phyloP scores from a whole-genome alignment of 2,888 invertebrate species.

The Metallyticus violacea region DNA sequence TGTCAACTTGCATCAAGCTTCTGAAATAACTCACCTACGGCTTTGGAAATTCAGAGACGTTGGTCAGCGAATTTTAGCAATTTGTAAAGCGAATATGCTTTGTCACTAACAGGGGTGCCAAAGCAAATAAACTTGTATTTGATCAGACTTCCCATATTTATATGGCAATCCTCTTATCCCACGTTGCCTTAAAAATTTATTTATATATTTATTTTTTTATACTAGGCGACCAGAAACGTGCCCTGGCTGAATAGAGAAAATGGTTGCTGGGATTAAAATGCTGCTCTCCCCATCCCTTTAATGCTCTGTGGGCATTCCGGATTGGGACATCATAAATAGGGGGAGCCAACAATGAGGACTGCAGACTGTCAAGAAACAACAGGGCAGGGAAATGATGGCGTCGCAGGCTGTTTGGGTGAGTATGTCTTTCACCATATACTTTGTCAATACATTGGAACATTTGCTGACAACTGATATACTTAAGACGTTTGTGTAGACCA shows the following conservation, averaged over 20 bases:
- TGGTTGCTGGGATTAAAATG: neutral
- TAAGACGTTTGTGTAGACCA: too few species aligned
- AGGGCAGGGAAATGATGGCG: neutral
- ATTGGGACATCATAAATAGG: neutral
- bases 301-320: neutral
- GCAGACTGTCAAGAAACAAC: neutral
- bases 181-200: neutral
- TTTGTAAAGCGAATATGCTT: neutral
- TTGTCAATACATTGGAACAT: too few species aligned
- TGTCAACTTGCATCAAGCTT: too few species aligned
- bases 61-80: neutral
- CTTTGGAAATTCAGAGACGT: neutral
- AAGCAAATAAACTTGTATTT: neutral
- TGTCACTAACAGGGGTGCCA: neutral
- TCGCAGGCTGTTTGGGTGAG: neutral
- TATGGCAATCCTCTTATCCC: neutral
- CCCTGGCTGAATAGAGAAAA: neutral
- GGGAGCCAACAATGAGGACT: neutral
- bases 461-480: too few species aligned
- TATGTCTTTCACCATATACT: too few species aligned
- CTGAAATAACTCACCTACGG: neutral
- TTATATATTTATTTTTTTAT: neutral
- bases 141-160: neutral
- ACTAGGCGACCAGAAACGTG: neutral
- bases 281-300: neutral